Evolutionary conservation across 1,140 invertebrate genomes (phyloP), one percentile per base, ranked within the genome.

Genomic region (Leptinotarsa texana): DNA sequence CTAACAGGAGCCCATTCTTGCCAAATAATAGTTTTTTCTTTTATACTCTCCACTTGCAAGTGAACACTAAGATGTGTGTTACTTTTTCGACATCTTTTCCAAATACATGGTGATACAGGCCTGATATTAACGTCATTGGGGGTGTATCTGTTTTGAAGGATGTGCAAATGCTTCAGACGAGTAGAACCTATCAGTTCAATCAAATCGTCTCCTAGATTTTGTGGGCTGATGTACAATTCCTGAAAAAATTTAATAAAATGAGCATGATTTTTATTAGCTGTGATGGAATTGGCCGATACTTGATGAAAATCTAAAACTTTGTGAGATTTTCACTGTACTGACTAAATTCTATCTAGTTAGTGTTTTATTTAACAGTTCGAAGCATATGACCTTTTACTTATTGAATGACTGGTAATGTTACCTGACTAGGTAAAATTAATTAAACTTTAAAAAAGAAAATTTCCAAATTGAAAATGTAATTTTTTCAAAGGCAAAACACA

Each of bases 151-250:
- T 94, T 95, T 84, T 95, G 94, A 13, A 95, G 82, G 68, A 96
- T 90, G 83, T 94, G 90, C 63, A 96, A 85, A 80, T 96, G 91
- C 63, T 87, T 83, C 21, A 96, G 82, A 77, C 87, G 88, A 1
- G 90, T 92, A 72, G 91, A 88, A n/a, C 90, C 88, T 49, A 94
- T 80, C 27, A 94, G 81, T 73, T 92, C 87, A 8, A 96, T 80
- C 1, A 94, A 86, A 82, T 96, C 94, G 75, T 94, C 91, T 67
- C 92, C 90, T 17, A 96, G 84, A 85, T 95, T 95, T 85, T 95
- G 94, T 0, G 95, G 93, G 81, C 93, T 93, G 21, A 95, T 90
- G 3, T 90, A 88, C 51, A 96, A 84, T 67, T 89, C 89, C 88
- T 93, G 80, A n/a, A 88, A 85, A 51, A 27, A 27, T 4, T 6